Evolutionary conservation across 2,888 invertebrate species (phyloP).

Genomic region (Ametastegia equiseti): DNA sequence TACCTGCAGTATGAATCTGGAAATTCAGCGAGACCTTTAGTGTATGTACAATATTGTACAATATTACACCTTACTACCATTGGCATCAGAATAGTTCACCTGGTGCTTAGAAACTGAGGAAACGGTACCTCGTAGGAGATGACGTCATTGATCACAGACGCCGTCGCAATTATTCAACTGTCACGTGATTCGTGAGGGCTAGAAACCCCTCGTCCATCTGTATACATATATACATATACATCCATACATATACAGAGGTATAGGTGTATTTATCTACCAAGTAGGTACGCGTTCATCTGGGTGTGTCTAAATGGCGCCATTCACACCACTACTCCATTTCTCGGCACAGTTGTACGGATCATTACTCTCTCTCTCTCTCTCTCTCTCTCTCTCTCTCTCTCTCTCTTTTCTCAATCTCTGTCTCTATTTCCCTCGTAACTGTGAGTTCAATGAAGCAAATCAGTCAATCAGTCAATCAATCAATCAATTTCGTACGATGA

Average conservation of each 20-base stretch:
- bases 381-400: too few relatives aligned
- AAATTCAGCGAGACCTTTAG: too few relatives aligned
- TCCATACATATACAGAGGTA: neutral
- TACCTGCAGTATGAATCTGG: too few relatives aligned
- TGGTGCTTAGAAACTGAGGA: neutral
- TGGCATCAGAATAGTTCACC: neutral
- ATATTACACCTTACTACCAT: neutral
- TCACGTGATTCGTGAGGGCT: constrained; percentile 15
- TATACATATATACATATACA: neutral
- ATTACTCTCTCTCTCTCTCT: too few relatives aligned
- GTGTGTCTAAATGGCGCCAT: neutral
- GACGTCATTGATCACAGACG: constrained; percentile 22
- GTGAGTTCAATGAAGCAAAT: too few relatives aligned
- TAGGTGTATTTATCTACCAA: neutral
- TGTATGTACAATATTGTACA: too few relatives aligned
- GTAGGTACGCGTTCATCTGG: neutral
- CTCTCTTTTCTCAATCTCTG: too few relatives aligned
- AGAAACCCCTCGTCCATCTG: neutral
- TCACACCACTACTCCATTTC: neutral
- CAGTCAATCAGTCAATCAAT: too few relatives aligned
- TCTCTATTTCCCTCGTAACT: too few relatives aligned
- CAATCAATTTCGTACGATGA: too few relatives aligned
- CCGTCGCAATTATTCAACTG: constrained; percentile 33
- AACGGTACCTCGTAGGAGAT: neutral
- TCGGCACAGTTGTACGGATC: neutral